phyloP scores from a whole-genome alignment of 2,888 invertebrate genomes.

The Parascotia fuliginaria region DNA sequence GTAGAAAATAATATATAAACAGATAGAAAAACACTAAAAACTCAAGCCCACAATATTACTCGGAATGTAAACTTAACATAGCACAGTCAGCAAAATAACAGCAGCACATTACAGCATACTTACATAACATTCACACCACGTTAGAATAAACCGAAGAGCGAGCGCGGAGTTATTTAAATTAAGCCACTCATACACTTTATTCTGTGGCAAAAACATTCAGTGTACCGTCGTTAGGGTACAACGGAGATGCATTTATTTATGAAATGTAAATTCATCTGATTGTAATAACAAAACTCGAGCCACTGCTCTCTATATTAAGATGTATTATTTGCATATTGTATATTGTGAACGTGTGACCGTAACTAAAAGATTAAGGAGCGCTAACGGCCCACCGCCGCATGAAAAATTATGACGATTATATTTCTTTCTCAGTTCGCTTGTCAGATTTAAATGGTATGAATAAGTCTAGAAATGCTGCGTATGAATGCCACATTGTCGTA shows the following conservation, averaged over 20 bases:
- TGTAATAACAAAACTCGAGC: constrained; percentile 85
- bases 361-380: constrained; percentile 48
- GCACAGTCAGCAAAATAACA: constrained; percentile 23
- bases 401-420: constrained; percentile 32
- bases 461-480: not conserved
- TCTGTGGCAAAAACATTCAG: constrained; percentile 56
- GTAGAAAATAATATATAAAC: not conserved
- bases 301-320: constrained; percentile 84
- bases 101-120: constrained; percentile 18
- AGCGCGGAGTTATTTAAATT: constrained; percentile 73
- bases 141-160: constrained; percentile 44
- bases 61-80: constrained; percentile 14
- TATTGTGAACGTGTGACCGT: constrained; percentile 69
- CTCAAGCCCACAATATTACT: constrained; percentile 29
- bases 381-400: constrained; percentile 48
- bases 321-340: constrained; percentile 84
- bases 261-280: constrained; percentile 86
- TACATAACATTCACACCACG: constrained; percentile 63
- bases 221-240: constrained; percentile 68
- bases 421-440: constrained; percentile 37
- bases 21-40: constrained; percentile 10
- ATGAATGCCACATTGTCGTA: constrained; percentile 3
- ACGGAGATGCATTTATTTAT: constrained; percentile 84
- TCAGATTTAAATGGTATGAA: constrained; percentile 9
- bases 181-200: constrained; percentile 64